Evolutionary conservation across 2,797 vertebrate species (phyloP).

Genomic region (Micrastur ruficollis): DNA sequence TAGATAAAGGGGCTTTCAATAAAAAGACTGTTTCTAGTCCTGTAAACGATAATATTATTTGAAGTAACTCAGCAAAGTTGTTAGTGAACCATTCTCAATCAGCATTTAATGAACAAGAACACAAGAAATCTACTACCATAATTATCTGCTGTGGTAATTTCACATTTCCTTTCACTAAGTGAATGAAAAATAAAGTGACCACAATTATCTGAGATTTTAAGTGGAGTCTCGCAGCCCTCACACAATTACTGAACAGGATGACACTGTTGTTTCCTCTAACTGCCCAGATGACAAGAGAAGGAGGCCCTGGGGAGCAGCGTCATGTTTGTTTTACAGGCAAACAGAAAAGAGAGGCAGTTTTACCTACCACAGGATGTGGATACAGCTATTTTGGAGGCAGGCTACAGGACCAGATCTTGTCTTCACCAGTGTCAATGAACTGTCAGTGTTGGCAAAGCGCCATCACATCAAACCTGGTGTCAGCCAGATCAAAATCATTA

Average conservation of each 20-base stretch:
- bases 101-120: neutral
- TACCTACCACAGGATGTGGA: neutral
- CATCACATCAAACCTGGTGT: neutral
- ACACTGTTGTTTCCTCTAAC: neutral
- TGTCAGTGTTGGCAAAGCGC: neutral
- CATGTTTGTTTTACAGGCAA: rapidly evolving
- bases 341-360: neutral
- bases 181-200: neutral
- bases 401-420: neutral
- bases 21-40: neutral
- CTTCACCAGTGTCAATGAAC: neutral
- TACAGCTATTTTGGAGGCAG: neutral
- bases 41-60: neutral
- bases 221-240: neutral
- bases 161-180: neutral
- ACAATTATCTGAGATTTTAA: neutral
- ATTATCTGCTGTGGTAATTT: neutral
- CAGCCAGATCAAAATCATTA: neutral
- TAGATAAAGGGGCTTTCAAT: neutral
- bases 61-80: neutral
- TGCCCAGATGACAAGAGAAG: neutral
- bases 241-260: neutral
- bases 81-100: neutral
- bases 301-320: neutral
- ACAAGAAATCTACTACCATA: neutral